Evolutionary conservation across 2,113 vertebrate genomes (phyloP).

Genomic region (Nannobrachium achirus): DNA sequence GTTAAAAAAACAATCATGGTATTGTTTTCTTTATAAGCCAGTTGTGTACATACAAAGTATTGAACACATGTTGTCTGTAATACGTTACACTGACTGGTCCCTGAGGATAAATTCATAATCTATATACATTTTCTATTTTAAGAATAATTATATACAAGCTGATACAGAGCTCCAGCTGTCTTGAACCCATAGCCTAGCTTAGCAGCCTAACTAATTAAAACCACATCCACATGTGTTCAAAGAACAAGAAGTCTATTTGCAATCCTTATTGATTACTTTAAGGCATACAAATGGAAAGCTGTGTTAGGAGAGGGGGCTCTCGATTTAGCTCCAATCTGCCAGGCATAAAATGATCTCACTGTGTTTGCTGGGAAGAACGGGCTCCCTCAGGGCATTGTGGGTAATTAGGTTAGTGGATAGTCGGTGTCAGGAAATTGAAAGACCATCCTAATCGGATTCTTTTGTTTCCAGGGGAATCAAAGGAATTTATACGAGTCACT

Average conservation of each 20-base stretch:
- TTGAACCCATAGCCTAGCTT: conserved; percentile 45
- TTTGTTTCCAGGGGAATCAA: conserved; percentile 90
- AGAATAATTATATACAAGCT: conserved; percentile 60
- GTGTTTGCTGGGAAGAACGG: conserved; percentile 88
- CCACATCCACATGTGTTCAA: conserved; percentile 70
- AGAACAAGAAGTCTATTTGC: conserved; percentile 78
- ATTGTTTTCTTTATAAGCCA: conserved; percentile 29
- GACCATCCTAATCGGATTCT: conserved; percentile 93
- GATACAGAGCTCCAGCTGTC: conserved; percentile 52
- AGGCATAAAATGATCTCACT: conserved; percentile 87
- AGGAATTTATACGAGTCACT: conserved; percentile 82
- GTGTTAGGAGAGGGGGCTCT: conserved; percentile 74
- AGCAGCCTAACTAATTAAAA: conserved; percentile 77
- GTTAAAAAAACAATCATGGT: too few relatives aligned
- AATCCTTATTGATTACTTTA: conserved; percentile 80
- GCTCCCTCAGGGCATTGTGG: conserved; percentile 87
- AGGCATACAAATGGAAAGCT: conserved; percentile 76
- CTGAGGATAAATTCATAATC: conserved; percentile 59
- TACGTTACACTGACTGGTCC: conserved; percentile 30
- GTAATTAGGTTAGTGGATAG: conserved; percentile 99
- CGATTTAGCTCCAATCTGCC: conserved; percentile 85
- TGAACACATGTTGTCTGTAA: conserved; percentile 61
- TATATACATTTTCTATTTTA: conserved; percentile 59
- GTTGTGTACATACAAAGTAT: conserved; percentile 38
- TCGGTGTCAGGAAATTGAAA: conserved; percentile 99